Conservation (phyloP, 2,113 vertebrate genomes). For the Hemibagrus wyckioides region DNA sequence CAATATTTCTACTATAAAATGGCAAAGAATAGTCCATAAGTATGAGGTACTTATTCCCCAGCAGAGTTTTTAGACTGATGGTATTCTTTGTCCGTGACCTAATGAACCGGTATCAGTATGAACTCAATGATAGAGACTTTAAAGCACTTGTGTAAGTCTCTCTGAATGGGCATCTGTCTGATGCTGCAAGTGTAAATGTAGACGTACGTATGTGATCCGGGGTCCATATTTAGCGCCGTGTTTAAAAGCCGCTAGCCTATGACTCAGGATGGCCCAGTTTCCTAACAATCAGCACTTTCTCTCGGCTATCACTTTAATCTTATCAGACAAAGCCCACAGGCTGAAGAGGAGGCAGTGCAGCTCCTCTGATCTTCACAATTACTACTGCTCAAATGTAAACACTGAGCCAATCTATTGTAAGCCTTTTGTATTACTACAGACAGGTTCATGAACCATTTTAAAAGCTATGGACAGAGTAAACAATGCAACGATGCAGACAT, state of each 20-base stretch:
- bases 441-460: constrained; percentile 25
- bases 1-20: too few relatives aligned
- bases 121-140: too few relatives aligned
- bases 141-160: too few relatives aligned
- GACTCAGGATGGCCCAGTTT: not conserved
- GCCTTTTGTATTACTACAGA: not conserved
- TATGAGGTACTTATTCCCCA: too few relatives aligned
- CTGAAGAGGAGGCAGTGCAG: not conserved
- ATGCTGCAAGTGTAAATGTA: too few relatives aligned
- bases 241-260: not conserved
- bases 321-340: not conserved
- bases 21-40: too few relatives aligned
- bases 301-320: constrained; percentile 19
- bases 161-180: too few relatives aligned
- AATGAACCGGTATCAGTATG: too few relatives aligned
- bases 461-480: constrained; percentile 3
- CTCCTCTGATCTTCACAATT: not conserved
- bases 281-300: not conserved
- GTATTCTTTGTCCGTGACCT: too few relatives aligned
- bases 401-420: constrained; percentile 12
- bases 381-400: constrained; percentile 13
- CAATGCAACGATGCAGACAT: constrained; percentile 48
- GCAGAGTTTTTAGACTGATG: too few relatives aligned
- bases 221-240: not conserved
- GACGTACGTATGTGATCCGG: too few relatives aligned